Conservation (phyloP, 2,888 invertebrate genomes). For the Drosophila buzzatii region DNA sequence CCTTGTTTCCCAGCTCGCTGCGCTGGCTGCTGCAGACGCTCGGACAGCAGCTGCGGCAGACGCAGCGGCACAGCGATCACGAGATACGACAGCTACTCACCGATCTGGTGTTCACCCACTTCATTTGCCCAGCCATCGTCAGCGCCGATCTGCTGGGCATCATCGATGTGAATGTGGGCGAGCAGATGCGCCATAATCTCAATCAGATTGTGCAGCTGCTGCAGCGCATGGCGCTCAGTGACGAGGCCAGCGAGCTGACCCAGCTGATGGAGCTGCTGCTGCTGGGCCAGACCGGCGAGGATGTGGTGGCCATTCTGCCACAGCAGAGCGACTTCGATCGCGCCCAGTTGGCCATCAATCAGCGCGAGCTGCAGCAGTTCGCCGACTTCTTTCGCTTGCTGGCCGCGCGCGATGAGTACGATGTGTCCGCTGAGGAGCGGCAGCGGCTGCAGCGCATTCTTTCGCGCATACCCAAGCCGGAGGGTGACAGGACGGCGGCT, state of each 20-base stretch:
- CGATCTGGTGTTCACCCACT: slow-evolving; percentile 96
- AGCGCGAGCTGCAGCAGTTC: slow-evolving; percentile 88
- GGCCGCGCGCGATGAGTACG: slow-evolving; percentile 81
- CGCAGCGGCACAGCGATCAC: slow-evolving; percentile 82
- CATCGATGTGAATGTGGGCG: slow-evolving; percentile 95
- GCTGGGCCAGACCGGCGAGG: slow-evolving; percentile 85
- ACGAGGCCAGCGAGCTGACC: slow-evolving; percentile 90
- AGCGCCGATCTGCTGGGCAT: slow-evolving; percentile 98
- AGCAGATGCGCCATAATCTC: slow-evolving; percentile 95
- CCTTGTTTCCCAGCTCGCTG: slow-evolving; percentile 95
- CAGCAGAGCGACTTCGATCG: slow-evolving; percentile 87
- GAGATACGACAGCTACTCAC: slow-evolving; percentile 90
- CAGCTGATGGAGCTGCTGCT: slow-evolving; percentile 90
- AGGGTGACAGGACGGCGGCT: not conserved
- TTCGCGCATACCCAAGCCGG: slow-evolving; percentile 84
- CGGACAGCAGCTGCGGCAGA: slow-evolving; percentile 89
- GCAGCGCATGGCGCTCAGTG: slow-evolving; percentile 95
- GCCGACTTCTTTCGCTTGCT: slow-evolving; percentile 87
- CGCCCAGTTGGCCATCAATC: slow-evolving; percentile 89
- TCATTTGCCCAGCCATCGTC: slow-evolving; percentile 98
- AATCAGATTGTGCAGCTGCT: slow-evolving; percentile 96
- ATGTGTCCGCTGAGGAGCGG: slow-evolving; percentile 84
- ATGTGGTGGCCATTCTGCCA: slow-evolving; percentile 84
- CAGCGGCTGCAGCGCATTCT: slow-evolving; percentile 86
- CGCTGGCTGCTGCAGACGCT: slow-evolving; percentile 96